Conservation (phyloP, 2,797 vertebrate species). For the Scleropages formosus region DNA sequence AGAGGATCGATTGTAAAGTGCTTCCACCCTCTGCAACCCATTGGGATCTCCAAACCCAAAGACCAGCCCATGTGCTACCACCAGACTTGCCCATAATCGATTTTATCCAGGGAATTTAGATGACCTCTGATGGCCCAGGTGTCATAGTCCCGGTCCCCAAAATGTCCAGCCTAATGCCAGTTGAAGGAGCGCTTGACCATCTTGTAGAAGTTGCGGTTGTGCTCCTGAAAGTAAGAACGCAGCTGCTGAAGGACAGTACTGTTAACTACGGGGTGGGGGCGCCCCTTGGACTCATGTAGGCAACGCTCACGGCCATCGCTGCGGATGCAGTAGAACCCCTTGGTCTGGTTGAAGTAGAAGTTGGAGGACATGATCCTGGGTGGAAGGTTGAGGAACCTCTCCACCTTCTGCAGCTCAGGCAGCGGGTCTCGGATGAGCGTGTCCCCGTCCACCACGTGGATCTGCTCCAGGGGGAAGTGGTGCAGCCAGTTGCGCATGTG, state of each 20-base stretch:
- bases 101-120: conserved; percentile 6
- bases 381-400: conserved; percentile 82
- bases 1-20: conserved; percentile 35
- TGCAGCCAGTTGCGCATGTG: conserved; percentile 90
- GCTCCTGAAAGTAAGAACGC: conserved; percentile 83
- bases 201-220: conserved; percentile 88
- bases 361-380: conserved; percentile 85
- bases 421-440: conserved; percentile 84
- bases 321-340: conserved; percentile 91
- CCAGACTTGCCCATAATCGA: neutral
- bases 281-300: conserved; percentile 90
- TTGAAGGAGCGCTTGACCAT: conserved; percentile 87
- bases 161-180: conserved; percentile 75
- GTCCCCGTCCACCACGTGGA: conserved; percentile 89
- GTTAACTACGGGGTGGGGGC: conserved; percentile 85
- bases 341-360: conserved; percentile 96
- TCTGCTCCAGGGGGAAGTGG: conserved; percentile 85
- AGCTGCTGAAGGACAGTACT: conserved; percentile 83
- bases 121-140: neutral
- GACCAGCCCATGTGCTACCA: neutral
- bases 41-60: neutral
- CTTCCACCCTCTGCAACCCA: conserved; percentile 31
- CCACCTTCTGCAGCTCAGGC: conserved; percentile 86
- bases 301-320: conserved; percentile 87
- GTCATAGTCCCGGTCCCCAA: neutral